A percentile compares a stretch with the other conserved stretches of the same genome.
These are phyloP conservation scores for Phoeniculus purpureus DNA, from an alignment of 2,797 vertebrate species.

Conservation along the genomic window DNA sequence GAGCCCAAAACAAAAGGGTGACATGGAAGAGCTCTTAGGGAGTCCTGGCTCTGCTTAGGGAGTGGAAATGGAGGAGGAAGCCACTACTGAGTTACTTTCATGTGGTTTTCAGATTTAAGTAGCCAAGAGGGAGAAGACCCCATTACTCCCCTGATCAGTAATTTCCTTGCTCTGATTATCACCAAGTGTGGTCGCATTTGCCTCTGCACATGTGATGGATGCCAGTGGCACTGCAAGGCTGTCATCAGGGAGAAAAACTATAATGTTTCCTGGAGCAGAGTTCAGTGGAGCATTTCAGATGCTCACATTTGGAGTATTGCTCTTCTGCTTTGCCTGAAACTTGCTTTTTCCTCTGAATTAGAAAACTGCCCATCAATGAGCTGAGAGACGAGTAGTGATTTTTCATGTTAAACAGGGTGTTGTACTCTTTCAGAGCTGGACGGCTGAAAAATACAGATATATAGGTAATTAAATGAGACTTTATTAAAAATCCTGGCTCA, in stretches of 20 bases:
- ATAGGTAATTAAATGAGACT: slow-evolving; percentile 7
- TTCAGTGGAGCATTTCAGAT: slow-evolving; percentile 29
- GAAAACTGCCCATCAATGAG: not conserved
- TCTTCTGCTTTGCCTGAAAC: not conserved
- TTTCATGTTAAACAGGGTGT: not conserved
- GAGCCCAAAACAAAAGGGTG: not conserved
- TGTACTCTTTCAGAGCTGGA: not conserved
- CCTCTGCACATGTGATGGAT: slow-evolving; percentile 50
- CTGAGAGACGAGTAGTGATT: not conserved
- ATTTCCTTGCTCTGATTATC: slow-evolving; percentile 66
- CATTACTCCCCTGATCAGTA: not conserved
- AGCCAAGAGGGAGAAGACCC: not conserved
- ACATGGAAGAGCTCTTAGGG: not conserved
- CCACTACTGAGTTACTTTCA: not conserved
- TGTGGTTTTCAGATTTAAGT: not conserved
- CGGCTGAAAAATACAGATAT: not conserved
- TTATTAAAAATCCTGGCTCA: slow-evolving; percentile 17
- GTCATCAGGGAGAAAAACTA: not conserved
- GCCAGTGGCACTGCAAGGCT: slow-evolving; percentile 35
- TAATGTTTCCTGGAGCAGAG: slow-evolving; percentile 13
- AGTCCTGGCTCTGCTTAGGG: not conserved
- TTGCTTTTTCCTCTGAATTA: not conserved
- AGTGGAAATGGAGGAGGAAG: not conserved
- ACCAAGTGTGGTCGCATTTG: slow-evolving; percentile 48
- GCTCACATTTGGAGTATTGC: not conserved